Base-by-base conservation (phyloP, 2,113 vertebrate species). In the Cyprinodon variegatus region DNA sequence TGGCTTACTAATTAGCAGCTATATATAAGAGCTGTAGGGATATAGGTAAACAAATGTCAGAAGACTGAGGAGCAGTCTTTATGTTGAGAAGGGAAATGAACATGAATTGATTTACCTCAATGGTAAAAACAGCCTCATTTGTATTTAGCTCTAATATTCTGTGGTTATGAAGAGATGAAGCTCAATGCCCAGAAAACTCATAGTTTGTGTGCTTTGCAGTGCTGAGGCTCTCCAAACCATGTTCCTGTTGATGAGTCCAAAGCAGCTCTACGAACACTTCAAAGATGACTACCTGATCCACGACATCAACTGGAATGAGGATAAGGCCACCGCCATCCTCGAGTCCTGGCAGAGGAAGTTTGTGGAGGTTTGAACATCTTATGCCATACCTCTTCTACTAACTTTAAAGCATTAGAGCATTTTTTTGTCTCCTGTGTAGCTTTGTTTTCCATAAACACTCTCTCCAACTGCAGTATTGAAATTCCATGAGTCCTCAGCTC, bases 271-370 rank as follows among this genome's bases (percentile, higher is more conserved):
- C 0, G 97, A 99, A 89, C 97, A 99, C 91, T 99, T 97, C 94
- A 97, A 97, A 84, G 98, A 98, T 0, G 96, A 99, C 93, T 99
- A 99, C 0, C 97, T 99, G 94, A 99, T 98, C 36, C 97, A 99
- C 0, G 97, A 99, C 92, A 98, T 99, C 73, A 97, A 96, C 95
- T 99, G 98, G 98, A 98, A 96, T 0, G 96, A 98, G 82, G 97
- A 98, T 36, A 99, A 98, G 90, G 98, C 98, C 0, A 90, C 94
- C 0, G 95, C 95, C 36, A 97, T 99, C 90, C 94, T 99, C 74
- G 96, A 98, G 86, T 95, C 96, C 61, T 99, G 98, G 98, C 98
- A 99, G 93, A 95, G 98, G 90, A 97, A 97, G 84, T 99, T 99
- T 0, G 98, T 99, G 57, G 96, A 98, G 97, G 98, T 99, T 45